Conservation (phyloP, 2,888 invertebrate species). For the Pseudolycoriella hygida region DNA sequence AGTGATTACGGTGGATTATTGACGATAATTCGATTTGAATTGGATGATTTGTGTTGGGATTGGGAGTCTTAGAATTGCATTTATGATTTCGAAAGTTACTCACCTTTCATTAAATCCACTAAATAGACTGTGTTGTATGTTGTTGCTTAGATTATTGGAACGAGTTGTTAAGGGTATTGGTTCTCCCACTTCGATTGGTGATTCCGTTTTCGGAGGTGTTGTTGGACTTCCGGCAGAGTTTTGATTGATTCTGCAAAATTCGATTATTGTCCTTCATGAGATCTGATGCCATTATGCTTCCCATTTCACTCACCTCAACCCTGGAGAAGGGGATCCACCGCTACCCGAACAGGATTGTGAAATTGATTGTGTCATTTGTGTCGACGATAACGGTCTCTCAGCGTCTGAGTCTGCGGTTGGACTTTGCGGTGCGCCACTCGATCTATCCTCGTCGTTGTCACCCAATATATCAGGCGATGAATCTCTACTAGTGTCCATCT, state of each 20-base stretch:
- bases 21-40: too few species aligned
- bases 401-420: conserved; percentile 27
- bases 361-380: conserved; percentile 25
- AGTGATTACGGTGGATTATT: too few species aligned
- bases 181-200: conserved; percentile 33
- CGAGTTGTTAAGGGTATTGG: conserved; percentile 24
- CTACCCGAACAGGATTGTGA: conserved; percentile 33
- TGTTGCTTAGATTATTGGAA: conserved; percentile 1
- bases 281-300: not conserved
- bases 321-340: conserved; percentile 28
- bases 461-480: conserved; percentile 31
- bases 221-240: conserved; percentile 35
- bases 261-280: not conserved
- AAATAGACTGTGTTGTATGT: conserved; percentile 44
- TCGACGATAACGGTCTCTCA: conserved; percentile 25
- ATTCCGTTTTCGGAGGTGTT: conserved; percentile 39
- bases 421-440: conserved; percentile 22
- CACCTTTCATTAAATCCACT: not conserved
- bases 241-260: conserved; percentile 19
- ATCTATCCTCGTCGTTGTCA: conserved; percentile 27
- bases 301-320: conserved; percentile 12
- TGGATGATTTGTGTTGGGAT: too few species aligned
- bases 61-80: too few species aligned
- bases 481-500: conserved; percentile 26
- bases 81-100: too few species aligned